Percentiles rank a stretch among this genome's conserved stretches.
Evolutionary conservation across 2,797 vertebrate species (phyloP).

Genomic region (Ceyx erithaca): DNA sequence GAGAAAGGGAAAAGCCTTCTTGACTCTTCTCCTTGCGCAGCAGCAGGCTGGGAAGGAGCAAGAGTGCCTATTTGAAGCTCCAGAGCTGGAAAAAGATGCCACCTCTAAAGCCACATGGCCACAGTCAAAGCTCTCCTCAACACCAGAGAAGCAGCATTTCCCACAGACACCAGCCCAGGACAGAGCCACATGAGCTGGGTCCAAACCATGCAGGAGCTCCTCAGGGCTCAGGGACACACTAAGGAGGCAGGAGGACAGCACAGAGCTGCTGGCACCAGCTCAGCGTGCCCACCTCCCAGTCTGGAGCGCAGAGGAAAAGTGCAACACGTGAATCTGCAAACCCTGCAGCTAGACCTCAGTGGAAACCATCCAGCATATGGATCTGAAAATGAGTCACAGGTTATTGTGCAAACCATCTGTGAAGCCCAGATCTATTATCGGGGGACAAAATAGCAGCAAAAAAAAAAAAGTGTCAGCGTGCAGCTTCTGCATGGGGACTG

Average conservation of each 20-base stretch:
- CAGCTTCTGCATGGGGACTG: background rate
- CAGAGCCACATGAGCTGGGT: background rate
- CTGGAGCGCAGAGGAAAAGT: background rate
- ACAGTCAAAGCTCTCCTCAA: background rate
- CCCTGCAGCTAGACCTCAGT: background rate
- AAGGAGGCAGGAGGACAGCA: background rate
- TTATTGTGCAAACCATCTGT: background rate
- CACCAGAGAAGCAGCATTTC: background rate
- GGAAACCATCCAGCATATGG: background rate
- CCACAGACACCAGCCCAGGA: background rate
- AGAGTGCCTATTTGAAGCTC: background rate
- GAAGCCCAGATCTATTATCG: background rate
- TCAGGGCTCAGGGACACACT: background rate
- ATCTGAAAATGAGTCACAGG: background rate
- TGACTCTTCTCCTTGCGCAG: background rate
- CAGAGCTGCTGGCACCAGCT: rapidly evolving
- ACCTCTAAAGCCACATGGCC: background rate
- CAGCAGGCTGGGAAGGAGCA: background rate
- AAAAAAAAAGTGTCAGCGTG: rapidly evolving
- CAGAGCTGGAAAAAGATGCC: background rate
- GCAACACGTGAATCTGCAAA: background rate
- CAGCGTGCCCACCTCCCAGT: rapidly evolving
- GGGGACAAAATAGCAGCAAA: background rate
- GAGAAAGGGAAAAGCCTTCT: background rate
- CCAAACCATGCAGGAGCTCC: background rate